A percentile compares a stretch with the other conserved stretches of the same genome.
Evolutionary conservation across 1,140 invertebrate species (phyloP).

Genomic region (Euura saliciscinereae): DNA sequence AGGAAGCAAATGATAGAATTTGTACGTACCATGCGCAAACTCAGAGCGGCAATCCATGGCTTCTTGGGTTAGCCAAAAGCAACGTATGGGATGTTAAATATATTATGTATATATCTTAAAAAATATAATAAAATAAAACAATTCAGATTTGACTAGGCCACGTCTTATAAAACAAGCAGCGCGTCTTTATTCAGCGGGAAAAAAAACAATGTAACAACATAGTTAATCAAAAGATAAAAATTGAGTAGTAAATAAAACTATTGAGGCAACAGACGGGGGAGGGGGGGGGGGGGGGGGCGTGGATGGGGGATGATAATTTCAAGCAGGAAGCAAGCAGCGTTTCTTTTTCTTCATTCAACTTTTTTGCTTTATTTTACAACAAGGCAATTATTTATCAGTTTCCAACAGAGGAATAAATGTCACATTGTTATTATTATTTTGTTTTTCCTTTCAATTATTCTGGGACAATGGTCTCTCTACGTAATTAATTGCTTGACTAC

Average conservation of each 20-base stretch:
- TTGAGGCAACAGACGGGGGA: conserved; percentile 25
- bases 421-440: conserved; percentile 37
- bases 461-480: conserved; percentile 46
- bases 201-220: conserved; percentile 4
- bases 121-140: neutral
- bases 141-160: neutral
- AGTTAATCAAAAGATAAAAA: neutral
- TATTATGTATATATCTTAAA: neutral
- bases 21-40: conserved; percentile 54
- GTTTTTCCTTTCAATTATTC: conserved; percentile 26
- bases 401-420: conserved; percentile 55
- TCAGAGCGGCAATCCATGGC: conserved; percentile 42
- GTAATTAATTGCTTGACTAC: conserved; percentile 48
- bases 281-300: too few species aligned
- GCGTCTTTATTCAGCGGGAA: conserved; percentile 10
- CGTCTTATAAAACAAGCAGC: neutral
- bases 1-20: conserved; percentile 19
- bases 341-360: conserved; percentile 23
- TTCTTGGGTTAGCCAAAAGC: conserved; percentile 51
- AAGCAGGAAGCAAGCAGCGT: conserved; percentile 50
- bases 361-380: conserved; percentile 56
- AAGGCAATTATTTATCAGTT: conserved; percentile 50
- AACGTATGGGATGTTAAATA: conserved; percentile 48
- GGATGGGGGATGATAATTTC: conserved; percentile 20
- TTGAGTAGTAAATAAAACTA: too few species aligned